Percentiles rank a stretch among this genome's conserved stretches.
Conservation (phyloP, 2,113 vertebrate species). For the Cyanoderma ruficeps region DNA sequence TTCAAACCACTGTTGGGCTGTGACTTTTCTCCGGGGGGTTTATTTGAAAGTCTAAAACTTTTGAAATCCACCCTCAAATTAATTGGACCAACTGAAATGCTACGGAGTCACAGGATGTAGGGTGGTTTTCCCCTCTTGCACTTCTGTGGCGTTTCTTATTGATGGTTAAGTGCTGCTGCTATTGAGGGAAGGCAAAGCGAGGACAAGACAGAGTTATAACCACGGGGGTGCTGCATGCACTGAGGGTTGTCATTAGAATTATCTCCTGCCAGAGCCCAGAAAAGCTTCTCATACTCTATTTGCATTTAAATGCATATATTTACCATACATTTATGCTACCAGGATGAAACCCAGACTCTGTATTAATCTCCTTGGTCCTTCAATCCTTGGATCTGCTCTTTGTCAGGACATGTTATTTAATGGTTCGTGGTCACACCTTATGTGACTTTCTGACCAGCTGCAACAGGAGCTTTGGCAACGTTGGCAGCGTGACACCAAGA, state of each 20-base stretch:
- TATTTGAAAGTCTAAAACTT: not conserved
- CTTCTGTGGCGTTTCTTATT: not conserved
- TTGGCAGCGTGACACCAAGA: not conserved
- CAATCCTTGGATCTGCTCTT: not conserved
- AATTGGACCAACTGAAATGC: not conserved
- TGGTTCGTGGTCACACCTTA: not conserved
- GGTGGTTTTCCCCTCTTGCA: not conserved
- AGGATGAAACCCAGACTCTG: not conserved
- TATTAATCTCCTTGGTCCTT: not conserved
- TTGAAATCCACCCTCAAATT: not conserved
- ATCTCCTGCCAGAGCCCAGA: not conserved
- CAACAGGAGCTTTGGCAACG: not conserved
- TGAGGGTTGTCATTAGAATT: not conserved
- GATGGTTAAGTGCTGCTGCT: not conserved
- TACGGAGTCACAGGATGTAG: rapidly evolving
- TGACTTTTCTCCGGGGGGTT: not conserved
- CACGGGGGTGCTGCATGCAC: no score
- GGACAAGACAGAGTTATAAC: not conserved
- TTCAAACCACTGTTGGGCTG: not conserved
- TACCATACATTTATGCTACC: not conserved
- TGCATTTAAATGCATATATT: not conserved
- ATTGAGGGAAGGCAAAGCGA: not conserved
- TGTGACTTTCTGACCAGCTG: not conserved
- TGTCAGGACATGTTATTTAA: not conserved
- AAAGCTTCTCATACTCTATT: not conserved